Base-by-base conservation (phyloP, 2,113 vertebrate species). In the Mellivora capensis region DNA sequence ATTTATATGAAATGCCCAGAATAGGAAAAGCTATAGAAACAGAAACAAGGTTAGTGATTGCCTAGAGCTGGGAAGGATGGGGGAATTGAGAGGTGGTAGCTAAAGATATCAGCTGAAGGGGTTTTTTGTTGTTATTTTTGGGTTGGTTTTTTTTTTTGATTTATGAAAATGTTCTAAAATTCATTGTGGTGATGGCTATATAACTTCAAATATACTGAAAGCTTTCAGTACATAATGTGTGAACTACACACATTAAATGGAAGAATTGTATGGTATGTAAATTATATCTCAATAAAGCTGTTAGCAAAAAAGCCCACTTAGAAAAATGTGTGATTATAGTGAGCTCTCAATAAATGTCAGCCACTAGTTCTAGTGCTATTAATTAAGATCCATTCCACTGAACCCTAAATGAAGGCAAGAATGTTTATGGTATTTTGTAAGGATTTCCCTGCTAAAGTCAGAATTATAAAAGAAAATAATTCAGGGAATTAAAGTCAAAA, bases 401-500 rank as follows among this genome's bases (percentile, higher is more conserved):
- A 91, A 87, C 20, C 27, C 52, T 83, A 72, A 90, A 44, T 29
- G 23, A 96, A 93, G 25, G 29, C 44, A 96, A 74, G 54, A 90
- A 91, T 93, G 29, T 87, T 93, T 57, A 52, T 17, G 54, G 10
- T n/a, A 90, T 90, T 79, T 86, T 74, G 21, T 81, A 27, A 95
- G 54, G 39, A n/a, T 59, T 86, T 71, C 72, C 23, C 54, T 84
- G 86, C 4, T 84, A 90, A 95, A 94, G 3, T 52, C n/a, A 85
- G n/a, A 94, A 88, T 52, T 72, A 37, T 83, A 37, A 94, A 91
- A 83, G 31, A 80, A 94, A 91, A 77, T 91, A 87, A 54, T 54
- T 23, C 25, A 74, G 20, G 29, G 4, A 94, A 87, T 83, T 87
- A 87, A 93, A 47, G 37, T 83, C 27, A 95, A 87, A 87, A 91